Evolutionary conservation across 2,888 invertebrate genomes (phyloP).

Genomic region (Muschampia plurimacula): DNA sequence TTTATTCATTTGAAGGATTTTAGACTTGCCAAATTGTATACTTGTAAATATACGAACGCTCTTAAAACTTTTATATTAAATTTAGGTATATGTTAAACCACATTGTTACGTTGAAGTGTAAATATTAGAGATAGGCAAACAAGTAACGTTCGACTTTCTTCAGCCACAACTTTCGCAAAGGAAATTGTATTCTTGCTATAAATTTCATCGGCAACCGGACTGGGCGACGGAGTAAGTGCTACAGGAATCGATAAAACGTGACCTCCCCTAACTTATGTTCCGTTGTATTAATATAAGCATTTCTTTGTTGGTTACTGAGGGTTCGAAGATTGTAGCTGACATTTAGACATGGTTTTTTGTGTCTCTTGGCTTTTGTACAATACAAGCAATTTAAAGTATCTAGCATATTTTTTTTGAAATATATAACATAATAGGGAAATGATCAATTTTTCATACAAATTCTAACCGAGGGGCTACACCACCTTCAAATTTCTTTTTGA

Average conservation of each 20-base stretch:
- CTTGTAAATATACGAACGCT: too few relatives aligned
- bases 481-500: too few relatives aligned
- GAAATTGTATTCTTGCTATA: slow-evolving; percentile 34
- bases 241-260: slow-evolving; percentile 19
- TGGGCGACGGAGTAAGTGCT: slow-evolving; percentile 25
- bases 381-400: too few relatives aligned
- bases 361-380: not conserved
- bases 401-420: too few relatives aligned
- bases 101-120: not conserved
- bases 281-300: slow-evolving; percentile 17
- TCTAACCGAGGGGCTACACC: too few relatives aligned
- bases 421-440: too few relatives aligned
- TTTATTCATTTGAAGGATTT: too few relatives aligned
- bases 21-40: too few relatives aligned
- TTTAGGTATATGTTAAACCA: too few relatives aligned
- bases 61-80: too few relatives aligned
- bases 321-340: not conserved
- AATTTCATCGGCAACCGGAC: slow-evolving; percentile 24
- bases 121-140: not conserved
- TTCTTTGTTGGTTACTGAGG: slow-evolving; percentile 7
- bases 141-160: not conserved
- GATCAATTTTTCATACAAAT: too few relatives aligned
- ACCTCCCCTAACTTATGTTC: slow-evolving; percentile 20
- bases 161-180: slow-evolving; percentile 17
- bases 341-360: not conserved